phyloP scores from a whole-genome alignment of 2,113 vertebrate genomes.

The Salvelinus namaycush region DNA sequence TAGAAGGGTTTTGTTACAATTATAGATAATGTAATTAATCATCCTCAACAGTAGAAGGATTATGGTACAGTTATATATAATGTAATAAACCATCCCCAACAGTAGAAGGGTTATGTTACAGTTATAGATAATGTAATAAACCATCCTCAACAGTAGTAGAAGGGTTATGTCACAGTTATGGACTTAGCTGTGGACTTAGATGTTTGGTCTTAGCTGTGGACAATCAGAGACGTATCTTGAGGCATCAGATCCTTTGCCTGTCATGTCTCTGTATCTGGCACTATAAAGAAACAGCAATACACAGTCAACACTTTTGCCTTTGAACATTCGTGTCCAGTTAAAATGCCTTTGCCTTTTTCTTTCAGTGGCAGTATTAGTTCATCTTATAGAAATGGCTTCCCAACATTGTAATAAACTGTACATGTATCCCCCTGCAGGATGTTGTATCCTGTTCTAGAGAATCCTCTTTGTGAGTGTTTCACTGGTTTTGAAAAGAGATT shows the following conservation, averaged over 20 bases:
- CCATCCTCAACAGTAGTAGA: no score
- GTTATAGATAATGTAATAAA: no score
- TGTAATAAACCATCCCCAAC: no score
- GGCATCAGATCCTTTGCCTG: slow-evolving; percentile 11
- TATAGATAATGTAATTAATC: no score
- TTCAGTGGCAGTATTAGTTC: slow-evolving; percentile 7
- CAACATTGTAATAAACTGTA: not conserved
- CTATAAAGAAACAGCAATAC: slow-evolving; percentile 21
- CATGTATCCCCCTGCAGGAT: not conserved
- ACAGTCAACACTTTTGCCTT: not conserved
- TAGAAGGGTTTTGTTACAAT: no score
- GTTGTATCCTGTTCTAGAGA: not conserved
- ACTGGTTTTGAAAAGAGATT: not conserved
- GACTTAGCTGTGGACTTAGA: not conserved
- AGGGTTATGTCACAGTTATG: no score
- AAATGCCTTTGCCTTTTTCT: not conserved
- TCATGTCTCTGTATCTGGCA: slow-evolving; percentile 6
- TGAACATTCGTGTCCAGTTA: not conserved
- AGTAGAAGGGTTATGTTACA: no score
- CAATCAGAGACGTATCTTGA: slow-evolving; percentile 59
- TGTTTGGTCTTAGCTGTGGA: slow-evolving; percentile 49
- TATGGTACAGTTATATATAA: no score
- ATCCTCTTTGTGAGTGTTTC: slow-evolving; percentile 19
- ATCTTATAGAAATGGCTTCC: slow-evolving; percentile 2
- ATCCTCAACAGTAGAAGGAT: no score